Percentiles rank a stretch among this genome's conserved stretches.
Conservation (phyloP, 2,113 vertebrate genomes). For the Malurus elegans region DNA sequence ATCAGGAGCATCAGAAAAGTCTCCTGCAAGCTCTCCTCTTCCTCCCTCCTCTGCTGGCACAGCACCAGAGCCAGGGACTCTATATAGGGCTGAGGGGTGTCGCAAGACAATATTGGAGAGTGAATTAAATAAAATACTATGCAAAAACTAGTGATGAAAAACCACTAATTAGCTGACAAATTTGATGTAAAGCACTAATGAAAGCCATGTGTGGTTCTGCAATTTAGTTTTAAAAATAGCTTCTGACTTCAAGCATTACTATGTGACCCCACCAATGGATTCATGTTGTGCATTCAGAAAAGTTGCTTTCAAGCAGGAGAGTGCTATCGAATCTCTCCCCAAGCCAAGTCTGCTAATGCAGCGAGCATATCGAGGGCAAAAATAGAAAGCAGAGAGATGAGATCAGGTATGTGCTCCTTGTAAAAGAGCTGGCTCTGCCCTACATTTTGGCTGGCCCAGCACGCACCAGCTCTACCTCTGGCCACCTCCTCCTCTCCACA, state of each 20-base stretch:
- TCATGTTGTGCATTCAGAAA: constrained; percentile 22
- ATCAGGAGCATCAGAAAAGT: constrained; percentile 29
- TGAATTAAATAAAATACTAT: constrained; percentile 45
- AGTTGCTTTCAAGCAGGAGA: constrained; percentile 39
- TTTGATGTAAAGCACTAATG: constrained; percentile 62
- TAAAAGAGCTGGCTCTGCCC: not conserved
- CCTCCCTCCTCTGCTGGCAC: not conserved
- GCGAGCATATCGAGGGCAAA: not conserved
- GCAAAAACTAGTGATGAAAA: constrained; percentile 59
- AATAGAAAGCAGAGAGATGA: constrained; percentile 28
- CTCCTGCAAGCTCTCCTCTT: constrained; percentile 4
- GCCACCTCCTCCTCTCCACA: not conserved
- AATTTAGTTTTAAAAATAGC: constrained; percentile 60
- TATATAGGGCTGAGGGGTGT: not conserved
- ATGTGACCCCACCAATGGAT: constrained; percentile 46
- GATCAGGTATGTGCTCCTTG: constrained; percentile 23
- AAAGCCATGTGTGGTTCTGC: constrained; percentile 44
- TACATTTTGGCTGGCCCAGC: not conserved
- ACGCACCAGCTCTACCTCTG: not conserved
- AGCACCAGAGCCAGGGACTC: not conserved
- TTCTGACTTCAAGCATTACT: constrained; percentile 61
- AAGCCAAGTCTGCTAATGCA: constrained; percentile 12
- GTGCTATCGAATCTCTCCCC: constrained; percentile 10
- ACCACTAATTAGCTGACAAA: constrained; percentile 67
- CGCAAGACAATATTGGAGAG: not conserved